Evolutionary conservation across 1,140 invertebrate genomes (phyloP), one percentile per base, ranked within the genome.

Genomic region (Habropoda laboriosa): DNA sequence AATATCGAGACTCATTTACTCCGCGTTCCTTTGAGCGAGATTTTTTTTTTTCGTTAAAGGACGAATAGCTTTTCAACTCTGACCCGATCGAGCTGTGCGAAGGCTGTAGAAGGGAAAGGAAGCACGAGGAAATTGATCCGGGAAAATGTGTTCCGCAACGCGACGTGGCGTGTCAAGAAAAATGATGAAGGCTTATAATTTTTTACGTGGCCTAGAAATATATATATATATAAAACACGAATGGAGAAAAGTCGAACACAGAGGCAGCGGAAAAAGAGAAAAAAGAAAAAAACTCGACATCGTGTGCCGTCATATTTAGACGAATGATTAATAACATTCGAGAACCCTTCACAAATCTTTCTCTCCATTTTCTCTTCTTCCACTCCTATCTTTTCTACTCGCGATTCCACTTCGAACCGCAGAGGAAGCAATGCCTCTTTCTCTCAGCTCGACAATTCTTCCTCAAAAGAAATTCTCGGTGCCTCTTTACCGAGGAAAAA

Each of bases 251-350:
- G n/a, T n/a, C n/a, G n/a, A n/a, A n/a, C n/a, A n/a, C n/a, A n/a
- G n/a, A n/a, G n/a, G n/a, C n/a, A n/a, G n/a, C 5, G 18, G 57
- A 30, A 27, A 6, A 13, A 24, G n/a, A n/a, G n/a, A n/a, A n/a
- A n/a, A n/a, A n/a, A n/a, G n/a, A n/a, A n/a, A 6, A 45, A 27
- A 21, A 4, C 24, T 8, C 18, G n/a, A 49, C 10, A 24, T 21
- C 30, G n/a, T 21, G 21, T n/a, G 16, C 30, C 10, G n/a, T 3
- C 58, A 66, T 40, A 42, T 51, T n/a, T 51, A 67, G 13, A 4
- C 38, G 38, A 45, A 55, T 42, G 49, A 67, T 76, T 76, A 51
- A 76, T 67, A 67, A 67, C 73, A 13, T 32, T 16, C 2, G 24
- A 21, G 18, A 18, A 21, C 32, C 13, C 1, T 13, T 47, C 2